Evolutionary conservation across 2,797 vertebrate genomes (phyloP).

Genomic region (Leptatherina wallacei): DNA sequence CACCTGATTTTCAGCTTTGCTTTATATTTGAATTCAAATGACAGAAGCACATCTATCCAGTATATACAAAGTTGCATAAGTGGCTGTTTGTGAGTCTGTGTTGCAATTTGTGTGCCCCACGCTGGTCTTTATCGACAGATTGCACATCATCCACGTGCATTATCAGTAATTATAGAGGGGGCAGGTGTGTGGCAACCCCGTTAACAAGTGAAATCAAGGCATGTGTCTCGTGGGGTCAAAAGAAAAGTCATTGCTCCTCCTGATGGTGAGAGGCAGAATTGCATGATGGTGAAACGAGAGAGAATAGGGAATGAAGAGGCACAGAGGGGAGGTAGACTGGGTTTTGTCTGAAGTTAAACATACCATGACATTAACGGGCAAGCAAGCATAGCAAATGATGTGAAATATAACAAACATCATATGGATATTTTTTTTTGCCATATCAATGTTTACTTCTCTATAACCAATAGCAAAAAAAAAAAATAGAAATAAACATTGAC

Average conservation of each 20-base stretch:
- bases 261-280: conserved; percentile 63
- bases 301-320: conserved; percentile 19
- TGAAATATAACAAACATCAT: neutral
- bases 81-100: conserved; percentile 7
- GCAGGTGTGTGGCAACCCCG: conserved; percentile 26
- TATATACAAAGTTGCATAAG: conserved; percentile 11
- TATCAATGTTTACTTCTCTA: neutral
- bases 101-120: neutral
- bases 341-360: neutral
- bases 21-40: conserved; percentile 30
- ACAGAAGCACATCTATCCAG: conserved; percentile 8
- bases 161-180: conserved; percentile 18
- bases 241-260: conserved; percentile 76
- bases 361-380: neutral
- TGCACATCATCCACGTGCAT: conserved; percentile 20
- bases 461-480: neutral
- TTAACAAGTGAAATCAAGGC: conserved; percentile 34
- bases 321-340: neutral
- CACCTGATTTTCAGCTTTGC: conserved; percentile 28
- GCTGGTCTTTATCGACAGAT: neutral
- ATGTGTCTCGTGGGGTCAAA: conserved; percentile 19
- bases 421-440: neutral
- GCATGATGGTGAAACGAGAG: conserved; percentile 30
- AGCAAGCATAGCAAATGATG: neutral
- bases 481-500: neutral